Evolutionary conservation across 2,797 vertebrate genomes (phyloP), one percentile per base, ranked within the genome.

Genomic region (Helarctos malayanus): DNA sequence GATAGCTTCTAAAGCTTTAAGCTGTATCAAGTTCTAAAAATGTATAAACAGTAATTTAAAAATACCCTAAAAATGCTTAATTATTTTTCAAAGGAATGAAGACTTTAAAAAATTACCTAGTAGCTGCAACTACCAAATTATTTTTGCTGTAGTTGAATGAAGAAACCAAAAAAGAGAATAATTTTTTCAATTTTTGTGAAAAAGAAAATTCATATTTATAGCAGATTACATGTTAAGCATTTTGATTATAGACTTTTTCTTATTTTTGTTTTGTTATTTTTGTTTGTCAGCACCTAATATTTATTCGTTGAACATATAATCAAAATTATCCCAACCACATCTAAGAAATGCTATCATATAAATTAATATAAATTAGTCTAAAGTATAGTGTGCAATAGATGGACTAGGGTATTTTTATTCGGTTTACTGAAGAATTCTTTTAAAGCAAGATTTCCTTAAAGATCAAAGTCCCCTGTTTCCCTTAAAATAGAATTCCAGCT

Each of bases 1-100:
- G n/a, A 85, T 80, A 71, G 10, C 9, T 83, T 93, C 41, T 87
- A 83, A 94, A 91, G 21, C 82, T 89, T 96, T 94, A 94, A 97
- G 81, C 41, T 73, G 4, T 61, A 61, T 63, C 73, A 87, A 54
- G 23, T 80, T 94, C 86, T 82, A 29, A 21, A 95, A 95, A 65
- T 83, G 3, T 65, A 81, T 89, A 68, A 85, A 68, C 8, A 91
- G 6, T 59, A 86, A 83, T 88, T 90, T 35, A 63, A 91, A 91
- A 86, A 95, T 61, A 65, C 11, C 80, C 0, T n/a, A 84, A 91
- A 82, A 94, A 76, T 80, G 61, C 45, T 76, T 95, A 95, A 80
- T 91, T 95, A 65, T 88, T 93, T 97, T 92, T 56, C 41, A 89
- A 94, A 95, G 15, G 15, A 68, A 84, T 84, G 29, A 93, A 86